Percentiles rank a stretch among this genome's conserved stretches.
phyloP scores from a whole-genome alignment of 2,888 invertebrate species.

The Leptura quadrifasciata region DNA sequence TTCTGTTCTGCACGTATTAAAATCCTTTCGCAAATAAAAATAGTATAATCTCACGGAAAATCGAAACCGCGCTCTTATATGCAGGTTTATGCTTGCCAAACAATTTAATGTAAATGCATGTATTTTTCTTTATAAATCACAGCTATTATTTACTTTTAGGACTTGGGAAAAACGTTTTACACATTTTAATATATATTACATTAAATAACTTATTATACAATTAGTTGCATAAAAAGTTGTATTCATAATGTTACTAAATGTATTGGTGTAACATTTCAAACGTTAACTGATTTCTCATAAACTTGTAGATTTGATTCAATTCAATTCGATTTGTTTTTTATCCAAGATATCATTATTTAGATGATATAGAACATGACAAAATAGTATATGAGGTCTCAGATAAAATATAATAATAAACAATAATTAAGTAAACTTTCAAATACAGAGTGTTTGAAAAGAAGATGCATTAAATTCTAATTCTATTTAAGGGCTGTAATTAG shows the following conservation, averaged over 20 bases:
- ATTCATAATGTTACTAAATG: background rate
- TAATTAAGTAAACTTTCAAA: too few species aligned
- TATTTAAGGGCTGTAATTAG: too few species aligned
- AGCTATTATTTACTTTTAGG: conserved; percentile 8
- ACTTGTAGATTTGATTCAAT: background rate
- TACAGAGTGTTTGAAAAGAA: too few species aligned
- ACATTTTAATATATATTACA: background rate
- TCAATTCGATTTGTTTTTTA: too few species aligned
- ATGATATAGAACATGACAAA: too few species aligned
- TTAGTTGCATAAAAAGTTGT: background rate
- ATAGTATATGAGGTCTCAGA: too few species aligned
- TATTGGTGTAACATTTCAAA: background rate
- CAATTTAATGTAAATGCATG: conserved; percentile 17
- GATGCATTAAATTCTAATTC: too few species aligned
- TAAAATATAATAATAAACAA: too few species aligned
- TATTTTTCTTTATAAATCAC: conserved; percentile 5
- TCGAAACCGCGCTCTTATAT: conserved; percentile 3
- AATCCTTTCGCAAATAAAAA: conserved; percentile 14
- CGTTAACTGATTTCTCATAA: background rate
- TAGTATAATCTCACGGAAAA: conserved; percentile 13
- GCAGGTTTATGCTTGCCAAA: background rate
- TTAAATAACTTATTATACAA: conserved; percentile 8
- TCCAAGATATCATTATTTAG: too few species aligned
- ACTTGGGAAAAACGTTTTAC: conserved; percentile 9
- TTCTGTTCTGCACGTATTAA: conserved; percentile 3